Evolutionary conservation across 2,888 invertebrate species (phyloP).

Genomic region (Parnassius apollo): DNA sequence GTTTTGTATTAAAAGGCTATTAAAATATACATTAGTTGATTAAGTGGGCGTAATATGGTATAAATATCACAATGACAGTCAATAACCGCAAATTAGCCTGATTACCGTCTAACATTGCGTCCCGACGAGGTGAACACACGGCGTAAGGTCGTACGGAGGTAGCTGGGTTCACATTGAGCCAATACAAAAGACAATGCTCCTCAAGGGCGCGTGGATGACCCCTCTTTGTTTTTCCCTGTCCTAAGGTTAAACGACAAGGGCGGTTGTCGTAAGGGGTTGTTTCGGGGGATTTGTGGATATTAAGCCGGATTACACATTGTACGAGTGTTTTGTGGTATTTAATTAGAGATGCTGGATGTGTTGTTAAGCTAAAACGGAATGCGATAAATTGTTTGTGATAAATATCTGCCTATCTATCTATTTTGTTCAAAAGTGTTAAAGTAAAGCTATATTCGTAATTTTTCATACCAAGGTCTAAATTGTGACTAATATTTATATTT

Average conservation of each 20-base stretch:
- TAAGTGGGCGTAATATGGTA: background rate
- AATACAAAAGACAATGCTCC: conserved; percentile 31
- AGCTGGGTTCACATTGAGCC: conserved; percentile 28
- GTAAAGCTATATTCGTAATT: no score
- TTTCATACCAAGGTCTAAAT: no score
- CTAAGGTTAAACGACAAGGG: conserved; percentile 36
- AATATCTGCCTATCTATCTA: no score
- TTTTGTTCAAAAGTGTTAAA: no score
- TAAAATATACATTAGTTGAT: background rate
- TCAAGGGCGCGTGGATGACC: conserved; percentile 34
- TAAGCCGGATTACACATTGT: conserved; percentile 1
- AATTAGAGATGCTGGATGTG: background rate
- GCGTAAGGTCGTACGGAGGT: conserved; percentile 17
- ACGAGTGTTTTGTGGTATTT: background rate
- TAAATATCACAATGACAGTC: conserved; percentile 14
- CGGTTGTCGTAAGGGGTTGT: conserved; percentile 19
- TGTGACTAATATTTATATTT: no score
- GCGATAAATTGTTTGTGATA: no score
- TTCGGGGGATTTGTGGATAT: conserved; percentile 28
- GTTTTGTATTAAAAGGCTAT: background rate
- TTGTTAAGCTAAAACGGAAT: no score
- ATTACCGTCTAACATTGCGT: background rate
- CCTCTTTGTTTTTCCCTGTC: conserved; percentile 26
- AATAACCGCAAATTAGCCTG: conserved; percentile 10
- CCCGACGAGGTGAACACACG: conserved; percentile 33